A percentile compares a stretch with the other conserved stretches of the same genome.
phyloP scores from a whole-genome alignment of 2,113 vertebrate genomes.

The Trochalopteron elliotii region DNA sequence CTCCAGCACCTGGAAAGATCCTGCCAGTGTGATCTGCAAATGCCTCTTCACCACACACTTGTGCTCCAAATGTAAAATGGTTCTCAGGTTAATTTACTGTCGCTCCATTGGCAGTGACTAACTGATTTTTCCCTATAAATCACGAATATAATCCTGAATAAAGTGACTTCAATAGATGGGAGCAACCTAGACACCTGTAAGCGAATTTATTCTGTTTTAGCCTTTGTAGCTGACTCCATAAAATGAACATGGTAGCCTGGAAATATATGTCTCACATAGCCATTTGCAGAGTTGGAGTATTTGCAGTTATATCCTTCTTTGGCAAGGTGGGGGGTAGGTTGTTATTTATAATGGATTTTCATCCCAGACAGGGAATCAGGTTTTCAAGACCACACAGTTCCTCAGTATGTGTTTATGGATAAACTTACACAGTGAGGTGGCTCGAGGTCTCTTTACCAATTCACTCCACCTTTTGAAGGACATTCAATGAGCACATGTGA shows the following conservation, averaged over 20 bases:
- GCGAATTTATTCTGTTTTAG: not conserved
- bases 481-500: not conserved
- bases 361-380: not conserved
- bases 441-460: not conserved
- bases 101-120: accelerated
- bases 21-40: not conserved
- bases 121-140: not conserved
- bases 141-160: not conserved
- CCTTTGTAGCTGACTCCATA: not conserved
- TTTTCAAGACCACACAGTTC: not conserved
- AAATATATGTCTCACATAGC: not conserved
- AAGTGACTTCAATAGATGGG: not conserved
- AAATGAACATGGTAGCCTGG: not conserved
- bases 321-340: not conserved
- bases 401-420: not conserved
- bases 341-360: not conserved
- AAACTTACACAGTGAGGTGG: not conserved
- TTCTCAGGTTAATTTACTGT: not conserved
- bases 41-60: accelerated
- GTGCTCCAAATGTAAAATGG: accelerated
- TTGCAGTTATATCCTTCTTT: not conserved
- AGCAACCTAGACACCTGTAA: not conserved
- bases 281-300: not conserved
- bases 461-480: not conserved
- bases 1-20: not conserved